Evolutionary conservation across 2,797 vertebrate genomes (phyloP).

Genomic region (Salarias fasciatus): DNA sequence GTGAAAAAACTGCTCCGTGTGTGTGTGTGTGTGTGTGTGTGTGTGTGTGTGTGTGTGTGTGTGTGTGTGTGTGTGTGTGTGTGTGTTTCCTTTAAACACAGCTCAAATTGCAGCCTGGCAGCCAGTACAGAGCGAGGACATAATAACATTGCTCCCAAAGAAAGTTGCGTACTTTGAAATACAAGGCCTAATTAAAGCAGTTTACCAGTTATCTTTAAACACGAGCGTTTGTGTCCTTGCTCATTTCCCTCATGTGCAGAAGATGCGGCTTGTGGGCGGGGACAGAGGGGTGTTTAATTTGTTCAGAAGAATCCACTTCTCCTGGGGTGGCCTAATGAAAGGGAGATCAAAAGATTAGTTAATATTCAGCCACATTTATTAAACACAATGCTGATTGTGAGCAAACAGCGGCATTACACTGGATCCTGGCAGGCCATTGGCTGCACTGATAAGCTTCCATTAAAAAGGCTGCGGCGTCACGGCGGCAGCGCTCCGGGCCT

Average conservation of each 20-base stretch:
- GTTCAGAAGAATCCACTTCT: slow-evolving; percentile 58
- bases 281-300: slow-evolving; percentile 57
- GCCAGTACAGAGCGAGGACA: slow-evolving; percentile 17
- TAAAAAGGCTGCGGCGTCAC: slow-evolving; percentile 51
- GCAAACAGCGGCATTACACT: slow-evolving; percentile 68
- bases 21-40: slow-evolving; percentile 9
- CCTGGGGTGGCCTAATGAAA: slow-evolving; percentile 73
- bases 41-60: slow-evolving; percentile 8
- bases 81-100: slow-evolving; percentile 28
- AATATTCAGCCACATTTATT: slow-evolving; percentile 76
- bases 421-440: slow-evolving; percentile 56
- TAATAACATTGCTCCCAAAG: slow-evolving; percentile 38
- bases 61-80: neutral
- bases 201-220: slow-evolving; percentile 77
- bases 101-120: slow-evolving; percentile 28
- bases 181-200: slow-evolving; percentile 69
- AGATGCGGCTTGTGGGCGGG: slow-evolving; percentile 46
- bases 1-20: slow-evolving; percentile 4
- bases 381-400: slow-evolving; percentile 75
- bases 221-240: slow-evolving; percentile 66
- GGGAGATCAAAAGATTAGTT: slow-evolving; percentile 81
- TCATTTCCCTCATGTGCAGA: slow-evolving; percentile 67
- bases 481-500: slow-evolving; percentile 49
- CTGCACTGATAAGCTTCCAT: slow-evolving; percentile 58
- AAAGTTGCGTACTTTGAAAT: slow-evolving; percentile 65